Evolutionary conservation across 1,140 invertebrate genomes (phyloP).

Genomic region (Parasteatoda tepidariorum): DNA sequence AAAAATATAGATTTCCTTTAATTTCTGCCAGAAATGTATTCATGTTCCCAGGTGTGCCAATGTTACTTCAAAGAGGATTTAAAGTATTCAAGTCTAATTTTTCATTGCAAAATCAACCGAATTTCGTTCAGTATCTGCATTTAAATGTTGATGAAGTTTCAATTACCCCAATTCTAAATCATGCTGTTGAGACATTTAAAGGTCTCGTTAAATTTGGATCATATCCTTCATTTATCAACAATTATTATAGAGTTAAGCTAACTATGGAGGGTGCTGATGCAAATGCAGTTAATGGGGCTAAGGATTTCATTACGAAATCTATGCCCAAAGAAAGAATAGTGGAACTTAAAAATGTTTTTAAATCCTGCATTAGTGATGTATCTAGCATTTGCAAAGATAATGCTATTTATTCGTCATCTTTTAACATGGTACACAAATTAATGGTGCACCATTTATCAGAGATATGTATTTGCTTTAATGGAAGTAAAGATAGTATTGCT

Average conservation of each 20-base stretch:
- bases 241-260: constrained; percentile 71
- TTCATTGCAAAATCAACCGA: constrained; percentile 66
- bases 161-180: constrained; percentile 72
- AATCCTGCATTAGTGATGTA: constrained; percentile 4
- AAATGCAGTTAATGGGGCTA: constrained; percentile 65
- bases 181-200: constrained; percentile 72
- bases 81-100: constrained; percentile 70
- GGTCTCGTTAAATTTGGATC: constrained; percentile 75
- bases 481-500: constrained; percentile 96
- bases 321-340: constrained; percentile 68
- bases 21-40: constrained; percentile 79
- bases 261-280: constrained; percentile 68
- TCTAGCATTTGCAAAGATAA: background rate
- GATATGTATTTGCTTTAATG: constrained; percentile 92
- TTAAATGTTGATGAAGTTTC: constrained; percentile 73
- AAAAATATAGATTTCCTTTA: constrained; percentile 73
- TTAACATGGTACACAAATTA: background rate
- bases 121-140: constrained; percentile 70
- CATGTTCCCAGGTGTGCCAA: constrained; percentile 82
- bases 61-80: constrained; percentile 73
- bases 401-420: background rate
- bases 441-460: constrained; percentile 72
- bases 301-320: constrained; percentile 63
- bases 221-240: constrained; percentile 76
- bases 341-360: constrained; percentile 18